Evolutionary conservation across 2,113 vertebrate species (phyloP), one percentile per base, ranked within the genome.

Genomic region (Mobula hypostoma): DNA sequence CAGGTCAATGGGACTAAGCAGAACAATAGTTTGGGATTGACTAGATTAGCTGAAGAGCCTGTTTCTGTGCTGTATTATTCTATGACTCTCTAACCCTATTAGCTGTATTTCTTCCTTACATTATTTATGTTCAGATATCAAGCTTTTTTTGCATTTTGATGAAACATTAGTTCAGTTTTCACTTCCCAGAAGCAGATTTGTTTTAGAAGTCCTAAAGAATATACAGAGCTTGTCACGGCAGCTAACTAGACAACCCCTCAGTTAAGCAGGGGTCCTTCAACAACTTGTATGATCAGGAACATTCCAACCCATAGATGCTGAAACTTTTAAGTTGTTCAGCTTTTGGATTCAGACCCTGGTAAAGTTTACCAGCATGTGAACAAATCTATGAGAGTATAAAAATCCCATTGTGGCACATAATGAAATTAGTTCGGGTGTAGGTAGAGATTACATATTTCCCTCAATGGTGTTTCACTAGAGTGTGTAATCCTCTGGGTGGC

Each of bases 401-500:
- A 19, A 61, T 21, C 24, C 11, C 21, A 61, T 61, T 85, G 21
- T 58, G 17, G 9, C 21, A 85, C 27, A 58, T 61, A 61, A 56
- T 56, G 56, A 61, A 61, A 61, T 29, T 1, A 61, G 58, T 87
- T 11, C 27, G 58, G 27, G 27, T 87, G 48, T 58, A 19, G 17
- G 3, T 48, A 48, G 15, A 19, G 40, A 48, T 83, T 11, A 19
- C 27, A 3, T 85, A 17, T 74, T 48, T 87, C 83, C 83, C 24
- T 66, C 5, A 66, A 66, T 15, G 15, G 5, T 29, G n/a, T 90
- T 88, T 68, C 85, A 90, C 58, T 90, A 9, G 29, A 90, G 66
- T 90, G 29, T 66, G 61, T 17, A 90, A 90, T 90, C 85, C 85
- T 66, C 61, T 90, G 61, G 85, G 85, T 90, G 85, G 85, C 85